Evolutionary conservation across 2,113 vertebrate species (phyloP).

Genomic region (Herpailurus yagouaroundi): DNA sequence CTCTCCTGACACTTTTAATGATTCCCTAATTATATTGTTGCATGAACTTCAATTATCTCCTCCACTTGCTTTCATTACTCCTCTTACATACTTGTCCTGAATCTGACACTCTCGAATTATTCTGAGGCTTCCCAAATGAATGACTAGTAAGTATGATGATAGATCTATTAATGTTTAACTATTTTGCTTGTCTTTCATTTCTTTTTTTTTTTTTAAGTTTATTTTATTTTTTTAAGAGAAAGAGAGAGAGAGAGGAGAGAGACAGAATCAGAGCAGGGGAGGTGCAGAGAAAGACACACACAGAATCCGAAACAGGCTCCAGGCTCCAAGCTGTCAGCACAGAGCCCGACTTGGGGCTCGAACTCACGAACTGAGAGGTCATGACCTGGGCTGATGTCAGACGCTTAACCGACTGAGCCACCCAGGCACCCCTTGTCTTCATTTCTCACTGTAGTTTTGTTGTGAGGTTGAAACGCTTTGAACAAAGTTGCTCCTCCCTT

Average conservation of each 20-base stretch:
- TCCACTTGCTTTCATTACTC: slow-evolving; percentile 29
- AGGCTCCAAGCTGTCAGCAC: too few species aligned
- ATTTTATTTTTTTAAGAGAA: too few species aligned
- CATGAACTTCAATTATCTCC: not conserved
- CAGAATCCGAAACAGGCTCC: too few species aligned
- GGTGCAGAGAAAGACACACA: too few species aligned
- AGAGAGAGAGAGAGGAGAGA: too few species aligned
- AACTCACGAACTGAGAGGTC: too few species aligned
- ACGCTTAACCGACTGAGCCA: too few species aligned
- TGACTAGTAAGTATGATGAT: not conserved
- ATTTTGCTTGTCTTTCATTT: not conserved
- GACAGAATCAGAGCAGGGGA: too few species aligned
- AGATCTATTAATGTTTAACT: not conserved
- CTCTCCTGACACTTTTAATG: not conserved
- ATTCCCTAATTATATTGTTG: slow-evolving; percentile 6
- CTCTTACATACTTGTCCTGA: slow-evolving; percentile 17
- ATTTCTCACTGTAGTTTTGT: not conserved
- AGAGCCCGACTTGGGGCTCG: too few species aligned
- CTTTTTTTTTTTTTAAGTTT: not conserved
- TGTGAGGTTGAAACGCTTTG: not conserved
- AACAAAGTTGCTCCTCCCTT: not conserved
- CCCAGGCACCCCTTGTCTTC: not conserved
- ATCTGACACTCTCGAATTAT: not conserved
- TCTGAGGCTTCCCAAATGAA: not conserved
- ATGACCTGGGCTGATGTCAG: too few species aligned